Conservation (phyloP, 2,888 invertebrate genomes). For the Thymelicus sylvestris region DNA sequence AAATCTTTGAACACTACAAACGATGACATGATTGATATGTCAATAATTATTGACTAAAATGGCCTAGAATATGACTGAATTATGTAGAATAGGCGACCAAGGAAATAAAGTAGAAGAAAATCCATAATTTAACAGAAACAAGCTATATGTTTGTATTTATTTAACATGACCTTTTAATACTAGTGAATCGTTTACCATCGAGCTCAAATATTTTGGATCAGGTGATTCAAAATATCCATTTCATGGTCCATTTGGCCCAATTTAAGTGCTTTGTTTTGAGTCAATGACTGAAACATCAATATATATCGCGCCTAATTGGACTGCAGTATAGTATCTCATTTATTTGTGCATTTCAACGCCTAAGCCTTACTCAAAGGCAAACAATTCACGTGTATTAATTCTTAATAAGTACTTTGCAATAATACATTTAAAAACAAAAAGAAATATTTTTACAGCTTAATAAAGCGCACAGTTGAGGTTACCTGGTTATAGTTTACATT, state of each 20-base stretch:
- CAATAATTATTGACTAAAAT: slow-evolving; percentile 12
- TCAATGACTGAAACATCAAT: no score
- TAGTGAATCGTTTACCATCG: neutral
- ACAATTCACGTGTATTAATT: neutral
- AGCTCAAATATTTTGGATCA: neutral
- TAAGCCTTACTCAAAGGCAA: neutral
- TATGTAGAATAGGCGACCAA: neutral
- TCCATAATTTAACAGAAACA: slow-evolving; percentile 1
- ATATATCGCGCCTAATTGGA: no score
- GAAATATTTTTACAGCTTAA: slow-evolving; percentile 13
- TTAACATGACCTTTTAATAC: neutral
- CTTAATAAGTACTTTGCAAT: neutral
- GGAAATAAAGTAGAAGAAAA: slow-evolving; percentile 1
- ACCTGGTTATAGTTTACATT: slow-evolving; percentile 31
- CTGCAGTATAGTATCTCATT: neutral
- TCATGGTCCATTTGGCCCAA: no score
- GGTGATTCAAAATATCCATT: no score
- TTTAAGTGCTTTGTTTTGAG: no score
- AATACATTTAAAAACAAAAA: slow-evolving; percentile 1
- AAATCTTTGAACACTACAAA: slow-evolving; percentile 7
- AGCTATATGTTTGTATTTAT: neutral
- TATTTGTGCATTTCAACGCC: neutral
- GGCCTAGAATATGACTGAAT: neutral
- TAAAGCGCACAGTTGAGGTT: slow-evolving; percentile 35
- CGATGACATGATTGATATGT: slow-evolving; percentile 30